These are phyloP conservation scores for Chaetodon trifascialis DNA, from an alignment of 2,113 vertebrate genomes.

Conservation along the genomic window DNA sequence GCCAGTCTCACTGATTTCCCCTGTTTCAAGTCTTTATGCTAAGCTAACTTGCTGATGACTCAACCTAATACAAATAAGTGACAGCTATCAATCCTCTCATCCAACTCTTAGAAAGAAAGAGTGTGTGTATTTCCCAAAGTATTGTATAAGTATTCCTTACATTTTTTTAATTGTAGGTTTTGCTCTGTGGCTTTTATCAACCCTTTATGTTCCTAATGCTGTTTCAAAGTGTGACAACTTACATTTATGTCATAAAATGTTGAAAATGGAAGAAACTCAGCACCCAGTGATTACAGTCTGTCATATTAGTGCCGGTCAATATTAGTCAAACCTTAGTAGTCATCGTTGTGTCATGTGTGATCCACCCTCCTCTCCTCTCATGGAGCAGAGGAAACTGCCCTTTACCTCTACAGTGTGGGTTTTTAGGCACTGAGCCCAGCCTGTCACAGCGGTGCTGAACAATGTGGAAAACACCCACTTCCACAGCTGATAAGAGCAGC, in stretches of 20 bases:
- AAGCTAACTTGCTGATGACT: too few species aligned
- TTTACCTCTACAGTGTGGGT: conserved; percentile 7
- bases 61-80: too few species aligned
- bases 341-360: neutral
- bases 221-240: neutral
- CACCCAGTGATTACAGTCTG: too few species aligned
- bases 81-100: too few species aligned
- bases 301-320: neutral
- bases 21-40: too few species aligned
- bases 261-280: neutral
- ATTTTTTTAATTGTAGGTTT: too few species aligned
- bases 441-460: conserved; percentile 64
- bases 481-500: conserved; percentile 78
- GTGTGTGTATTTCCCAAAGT: too few species aligned
- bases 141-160: too few species aligned
- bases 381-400: conserved; percentile 15
- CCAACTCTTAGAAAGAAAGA: too few species aligned
- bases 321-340: conserved; percentile 6
- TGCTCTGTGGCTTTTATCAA: neutral
- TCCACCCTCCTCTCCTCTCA: neutral
- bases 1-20: too few species aligned
- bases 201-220: neutral
- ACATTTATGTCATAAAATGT: neutral
- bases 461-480: conserved; percentile 77
- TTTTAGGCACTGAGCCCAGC: conserved; percentile 35